These are phyloP conservation scores for Epinotia bilunana DNA, from an alignment of 2,888 invertebrate genomes.

Conservation along the genomic window DNA sequence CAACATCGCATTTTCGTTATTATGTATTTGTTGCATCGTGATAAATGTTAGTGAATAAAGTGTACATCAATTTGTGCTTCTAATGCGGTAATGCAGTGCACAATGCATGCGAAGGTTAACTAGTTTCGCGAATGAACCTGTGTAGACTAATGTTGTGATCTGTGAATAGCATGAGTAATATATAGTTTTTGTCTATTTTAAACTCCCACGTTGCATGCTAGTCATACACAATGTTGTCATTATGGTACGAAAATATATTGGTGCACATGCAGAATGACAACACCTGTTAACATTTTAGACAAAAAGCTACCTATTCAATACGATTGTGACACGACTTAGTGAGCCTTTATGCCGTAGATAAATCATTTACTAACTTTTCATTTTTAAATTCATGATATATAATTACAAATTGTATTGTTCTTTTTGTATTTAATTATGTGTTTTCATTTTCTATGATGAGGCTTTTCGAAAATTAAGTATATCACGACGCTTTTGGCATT, in stretches of 20 bases:
- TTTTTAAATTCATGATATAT: too few species aligned
- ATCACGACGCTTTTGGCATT: too few species aligned
- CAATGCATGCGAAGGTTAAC: constrained; percentile 35
- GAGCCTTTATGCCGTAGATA: too few species aligned
- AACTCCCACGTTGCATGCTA: constrained; percentile 15
- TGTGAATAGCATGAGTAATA: constrained; percentile 33
- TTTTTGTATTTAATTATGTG: not conserved
- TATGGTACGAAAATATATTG: not conserved
- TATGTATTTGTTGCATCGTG: not conserved
- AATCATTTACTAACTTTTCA: too few species aligned
- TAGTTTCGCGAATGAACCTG: constrained; percentile 10
- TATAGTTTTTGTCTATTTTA: constrained; percentile 16
- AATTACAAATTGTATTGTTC: not conserved
- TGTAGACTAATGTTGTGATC: constrained; percentile 18
- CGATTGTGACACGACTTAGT: not conserved
- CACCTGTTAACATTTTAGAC: not conserved
- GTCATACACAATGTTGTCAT: constrained; percentile 3
- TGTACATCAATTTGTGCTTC: not conserved
- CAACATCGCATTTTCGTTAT: constrained; percentile 15
- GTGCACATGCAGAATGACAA: not conserved
- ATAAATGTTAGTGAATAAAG: not conserved
- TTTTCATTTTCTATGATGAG: not conserved
- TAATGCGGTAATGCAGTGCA: not conserved
- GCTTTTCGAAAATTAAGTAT: too few species aligned
- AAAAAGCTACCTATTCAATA: not conserved